Evolutionary conservation across 1,140 invertebrate genomes (phyloP).

Genomic region (Branchinecta lynchi): DNA sequence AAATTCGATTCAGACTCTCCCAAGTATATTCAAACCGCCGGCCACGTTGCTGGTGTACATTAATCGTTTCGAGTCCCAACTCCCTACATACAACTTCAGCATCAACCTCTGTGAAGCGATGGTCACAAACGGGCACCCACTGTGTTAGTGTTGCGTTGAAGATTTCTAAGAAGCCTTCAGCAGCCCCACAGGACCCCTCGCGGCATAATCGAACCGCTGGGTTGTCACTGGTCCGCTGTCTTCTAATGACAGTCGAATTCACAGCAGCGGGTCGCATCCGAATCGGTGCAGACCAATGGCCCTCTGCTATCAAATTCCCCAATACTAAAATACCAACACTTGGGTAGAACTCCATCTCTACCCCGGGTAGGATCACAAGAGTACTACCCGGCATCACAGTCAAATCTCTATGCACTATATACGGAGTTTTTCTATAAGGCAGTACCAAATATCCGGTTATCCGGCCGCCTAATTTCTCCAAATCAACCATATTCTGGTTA

Average conservation of each 20-base stretch:
- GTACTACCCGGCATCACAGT: slow-evolving; percentile 86
- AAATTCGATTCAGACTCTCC: slow-evolving; percentile 60
- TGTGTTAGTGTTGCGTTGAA: slow-evolving; percentile 87
- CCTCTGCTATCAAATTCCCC: slow-evolving; percentile 72
- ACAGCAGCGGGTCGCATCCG: slow-evolving; percentile 52
- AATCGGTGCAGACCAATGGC: slow-evolving; percentile 60
- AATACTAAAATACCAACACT: slow-evolving; percentile 93
- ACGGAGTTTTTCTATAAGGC: slow-evolving; percentile 48
- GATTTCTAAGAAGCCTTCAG: slow-evolving; percentile 70
- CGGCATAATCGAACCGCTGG: slow-evolving; percentile 28
- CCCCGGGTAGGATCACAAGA: slow-evolving; percentile 72
- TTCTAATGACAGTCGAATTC: slow-evolving; percentile 17
- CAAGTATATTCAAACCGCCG: slow-evolving; percentile 65
- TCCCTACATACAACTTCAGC: slow-evolving; percentile 88
- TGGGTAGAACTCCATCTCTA: slow-evolving; percentile 81
- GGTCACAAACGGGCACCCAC: slow-evolving; percentile 94
- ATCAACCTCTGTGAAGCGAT: slow-evolving; percentile 81
- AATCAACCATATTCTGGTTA: slow-evolving; percentile 35
- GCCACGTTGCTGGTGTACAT: slow-evolving; percentile 67
- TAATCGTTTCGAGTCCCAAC: slow-evolving; percentile 73
- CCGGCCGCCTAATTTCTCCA: slow-evolving; percentile 65
- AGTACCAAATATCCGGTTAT: slow-evolving; percentile 56
- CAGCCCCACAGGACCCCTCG: slow-evolving; percentile 28
- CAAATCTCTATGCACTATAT: slow-evolving; percentile 72
- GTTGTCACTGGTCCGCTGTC: neutral